Evolutionary conservation across 2,888 invertebrate species (phyloP).

Genomic region (Tricholauxania praeusta): DNA sequence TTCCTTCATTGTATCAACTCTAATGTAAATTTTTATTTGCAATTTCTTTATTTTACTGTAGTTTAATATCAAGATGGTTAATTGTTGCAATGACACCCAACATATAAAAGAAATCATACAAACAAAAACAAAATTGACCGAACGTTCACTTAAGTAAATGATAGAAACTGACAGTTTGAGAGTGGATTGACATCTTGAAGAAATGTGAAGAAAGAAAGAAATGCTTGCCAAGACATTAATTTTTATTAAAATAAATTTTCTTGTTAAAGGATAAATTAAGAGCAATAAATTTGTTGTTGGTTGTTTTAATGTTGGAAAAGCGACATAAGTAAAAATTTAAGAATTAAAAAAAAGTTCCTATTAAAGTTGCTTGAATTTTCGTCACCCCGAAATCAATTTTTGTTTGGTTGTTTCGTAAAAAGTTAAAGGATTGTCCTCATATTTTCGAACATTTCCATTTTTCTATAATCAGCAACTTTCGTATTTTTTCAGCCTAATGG

Average conservation of each 20-base stretch:
- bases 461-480: slow-evolving; percentile 19
- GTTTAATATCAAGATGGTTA: slow-evolving; percentile 38
- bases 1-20: slow-evolving; percentile 39
- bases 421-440: too few relatives aligned
- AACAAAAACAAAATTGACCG: slow-evolving; percentile 39
- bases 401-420: too few relatives aligned
- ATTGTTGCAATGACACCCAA: slow-evolving; percentile 30
- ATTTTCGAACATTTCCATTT: too few relatives aligned
- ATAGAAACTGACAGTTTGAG: slow-evolving; percentile 38
- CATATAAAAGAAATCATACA: slow-evolving; percentile 25
- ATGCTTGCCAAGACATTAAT: slow-evolving; percentile 37
- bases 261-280: neutral
- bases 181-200: slow-evolving; percentile 26
- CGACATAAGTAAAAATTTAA: neutral
- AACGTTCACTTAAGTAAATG: slow-evolving; percentile 43
- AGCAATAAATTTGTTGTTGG: slow-evolving; percentile 18
- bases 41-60: slow-evolving; percentile 50
- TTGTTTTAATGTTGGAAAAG: neutral
- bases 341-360: neutral
- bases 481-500: slow-evolving; percentile 33
- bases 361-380: too few relatives aligned
- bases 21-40: slow-evolving; percentile 60
- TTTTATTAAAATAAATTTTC: slow-evolving; percentile 26
- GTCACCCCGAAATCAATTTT: too few relatives aligned
- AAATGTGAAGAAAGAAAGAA: neutral